Percentiles rank a stretch among this genome's conserved stretches.
These are phyloP conservation scores for Turritopsis dohrnii DNA, from an alignment of 30 jellyfish, hydroid and myxozoan species.

Conservation along the genomic window DNA sequence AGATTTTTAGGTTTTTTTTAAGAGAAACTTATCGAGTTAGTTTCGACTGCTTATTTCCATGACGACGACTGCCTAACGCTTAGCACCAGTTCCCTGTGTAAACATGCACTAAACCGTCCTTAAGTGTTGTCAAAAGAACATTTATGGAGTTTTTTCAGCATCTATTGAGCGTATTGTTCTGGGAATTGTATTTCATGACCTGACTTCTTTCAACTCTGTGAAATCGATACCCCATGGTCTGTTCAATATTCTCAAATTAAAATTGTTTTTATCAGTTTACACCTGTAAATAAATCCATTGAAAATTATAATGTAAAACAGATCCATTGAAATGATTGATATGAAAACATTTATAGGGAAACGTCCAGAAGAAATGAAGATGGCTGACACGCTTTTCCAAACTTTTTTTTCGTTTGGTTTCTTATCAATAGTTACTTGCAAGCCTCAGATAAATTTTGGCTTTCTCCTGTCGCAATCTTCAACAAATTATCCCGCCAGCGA, in stretches of 20 bases:
- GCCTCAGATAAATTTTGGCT: slow-evolving; percentile 52
- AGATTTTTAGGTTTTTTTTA: neutral
- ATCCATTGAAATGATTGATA: neutral
- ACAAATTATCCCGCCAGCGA: slow-evolving; percentile 55
- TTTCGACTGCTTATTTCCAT: too few relatives aligned
- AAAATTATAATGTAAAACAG: neutral
- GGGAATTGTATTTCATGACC: too few relatives aligned
- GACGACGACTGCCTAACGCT: too few relatives aligned
- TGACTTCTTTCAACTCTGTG: too few relatives aligned
- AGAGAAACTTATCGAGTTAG: neutral
- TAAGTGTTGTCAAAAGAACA: too few relatives aligned
- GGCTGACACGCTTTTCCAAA: neutral
- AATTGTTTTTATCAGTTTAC: neutral
- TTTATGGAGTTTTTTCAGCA: too few relatives aligned
- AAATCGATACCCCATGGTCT: too few relatives aligned
- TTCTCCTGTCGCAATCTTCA: slow-evolving; percentile 61
- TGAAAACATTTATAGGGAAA: neutral
- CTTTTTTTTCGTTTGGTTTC: neutral
- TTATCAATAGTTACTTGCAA: neutral
- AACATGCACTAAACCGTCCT: too few relatives aligned
- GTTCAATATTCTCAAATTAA: too few relatives aligned
- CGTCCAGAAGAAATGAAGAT: neutral
- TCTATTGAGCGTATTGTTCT: too few relatives aligned
- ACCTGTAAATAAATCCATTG: neutral
- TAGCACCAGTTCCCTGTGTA: too few relatives aligned